Evolutionary conservation across 2,888 invertebrate genomes (phyloP).

Genomic region (Yponomeuta plumbellus): DNA sequence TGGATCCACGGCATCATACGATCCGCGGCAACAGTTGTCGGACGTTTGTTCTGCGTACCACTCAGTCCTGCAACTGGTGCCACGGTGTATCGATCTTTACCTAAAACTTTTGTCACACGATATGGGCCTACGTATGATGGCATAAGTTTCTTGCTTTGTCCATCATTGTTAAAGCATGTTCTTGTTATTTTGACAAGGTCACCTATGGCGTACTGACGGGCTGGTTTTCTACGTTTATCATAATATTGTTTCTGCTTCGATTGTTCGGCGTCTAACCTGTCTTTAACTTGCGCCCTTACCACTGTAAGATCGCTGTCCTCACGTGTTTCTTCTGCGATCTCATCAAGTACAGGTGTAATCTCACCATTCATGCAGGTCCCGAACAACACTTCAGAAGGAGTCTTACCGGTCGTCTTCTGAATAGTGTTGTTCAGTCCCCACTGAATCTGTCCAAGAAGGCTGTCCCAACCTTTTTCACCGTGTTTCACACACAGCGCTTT

Average conservation of each 20-base stretch:
- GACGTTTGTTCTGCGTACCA: constrained; percentile 17
- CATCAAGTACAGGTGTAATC: not conserved
- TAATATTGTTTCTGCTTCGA: constrained; percentile 19
- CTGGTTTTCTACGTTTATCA: constrained; percentile 17
- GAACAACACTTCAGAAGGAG: constrained; percentile 11
- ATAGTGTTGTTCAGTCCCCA: too few species aligned
- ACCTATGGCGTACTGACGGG: constrained; percentile 15
- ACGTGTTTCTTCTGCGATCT: not conserved
- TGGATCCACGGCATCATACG: constrained; percentile 21
- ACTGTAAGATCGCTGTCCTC: too few species aligned
- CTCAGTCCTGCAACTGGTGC: constrained; percentile 19
- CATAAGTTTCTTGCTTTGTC: constrained; percentile 21
- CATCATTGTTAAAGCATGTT: too few species aligned
- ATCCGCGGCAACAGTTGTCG: constrained; percentile 20
- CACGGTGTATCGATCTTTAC: constrained; percentile 17
- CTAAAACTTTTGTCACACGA: constrained; percentile 16
- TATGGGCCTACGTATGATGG: constrained; percentile 20
- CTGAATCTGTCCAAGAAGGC: not conserved
- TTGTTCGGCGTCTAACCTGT: too few species aligned
- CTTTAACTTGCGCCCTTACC: too few species aligned
- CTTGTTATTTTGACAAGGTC: constrained; percentile 22
- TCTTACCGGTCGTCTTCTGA: constrained; percentile 12
- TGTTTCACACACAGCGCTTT: not conserved
- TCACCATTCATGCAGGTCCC: not conserved
- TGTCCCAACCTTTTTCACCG: constrained; percentile 11